phyloP scores from a whole-genome alignment of 1,140 invertebrate species.

The Diachasma alloeum region DNA sequence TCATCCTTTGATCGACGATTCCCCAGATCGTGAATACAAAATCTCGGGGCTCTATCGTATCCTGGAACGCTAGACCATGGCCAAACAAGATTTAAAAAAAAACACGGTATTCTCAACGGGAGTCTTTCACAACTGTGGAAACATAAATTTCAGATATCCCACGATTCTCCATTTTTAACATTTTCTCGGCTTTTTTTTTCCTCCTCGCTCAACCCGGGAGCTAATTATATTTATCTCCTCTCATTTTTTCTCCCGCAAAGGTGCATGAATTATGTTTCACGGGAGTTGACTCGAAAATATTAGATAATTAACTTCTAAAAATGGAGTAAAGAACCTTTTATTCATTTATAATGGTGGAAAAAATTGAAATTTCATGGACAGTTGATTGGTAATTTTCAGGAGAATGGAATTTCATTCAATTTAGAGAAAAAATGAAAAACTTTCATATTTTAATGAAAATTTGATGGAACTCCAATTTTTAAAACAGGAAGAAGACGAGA shows the following conservation, averaged over 20 bases:
- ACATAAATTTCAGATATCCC: not conserved
- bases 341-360: no score
- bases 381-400: no score
- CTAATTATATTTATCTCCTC: not conserved
- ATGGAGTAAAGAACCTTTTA: not conserved
- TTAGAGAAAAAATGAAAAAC: no score
- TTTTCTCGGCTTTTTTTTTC: not conserved
- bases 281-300: not conserved
- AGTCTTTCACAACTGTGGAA: not conserved
- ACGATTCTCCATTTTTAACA: not conserved
- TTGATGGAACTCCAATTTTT: no score
- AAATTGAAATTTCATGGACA: no score
- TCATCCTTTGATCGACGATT: slow-evolving; percentile 27
- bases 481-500: no score
- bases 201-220: not conserved
- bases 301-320: not conserved
- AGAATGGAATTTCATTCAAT: no score
- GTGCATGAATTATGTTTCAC: not conserved
- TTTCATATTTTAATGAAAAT: no score
- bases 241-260: not conserved
- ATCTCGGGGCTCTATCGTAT: no score
- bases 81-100: no score
- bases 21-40: slow-evolving; percentile 21
- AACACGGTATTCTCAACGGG: not conserved
- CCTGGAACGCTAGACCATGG: no score